Percentiles rank a stretch among this genome's conserved stretches.
These are phyloP conservation scores for Urosaurus nigricauda DNA, from an alignment of 2,797 vertebrate species.

Conservation along the genomic window DNA sequence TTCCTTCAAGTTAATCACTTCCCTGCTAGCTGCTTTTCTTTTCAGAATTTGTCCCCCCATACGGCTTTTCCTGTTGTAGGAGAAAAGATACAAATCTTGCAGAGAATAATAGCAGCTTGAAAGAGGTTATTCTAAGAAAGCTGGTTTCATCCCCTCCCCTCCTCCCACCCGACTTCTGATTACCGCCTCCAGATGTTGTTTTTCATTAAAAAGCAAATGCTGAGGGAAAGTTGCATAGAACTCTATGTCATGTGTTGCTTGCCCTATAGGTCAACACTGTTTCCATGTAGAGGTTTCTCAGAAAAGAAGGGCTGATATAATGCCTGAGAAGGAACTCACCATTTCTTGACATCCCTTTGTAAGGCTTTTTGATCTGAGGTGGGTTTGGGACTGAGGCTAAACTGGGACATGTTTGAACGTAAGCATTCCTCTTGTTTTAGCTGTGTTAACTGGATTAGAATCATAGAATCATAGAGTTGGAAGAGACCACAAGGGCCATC, in stretches of 20 bases:
- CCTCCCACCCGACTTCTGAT: background rate
- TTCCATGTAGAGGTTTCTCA: background rate
- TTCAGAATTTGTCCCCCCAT: background rate
- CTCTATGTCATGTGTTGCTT: background rate
- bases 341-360: background rate
- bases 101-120: background rate
- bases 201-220: background rate
- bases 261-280: background rate
- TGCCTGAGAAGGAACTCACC: background rate
- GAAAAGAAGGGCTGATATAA: background rate
- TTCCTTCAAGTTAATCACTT: background rate
- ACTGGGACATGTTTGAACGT: background rate
- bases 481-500: no score
- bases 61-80: background rate
- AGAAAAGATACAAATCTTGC: background rate
- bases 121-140: background rate
- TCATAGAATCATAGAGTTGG: no score
- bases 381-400: background rate
- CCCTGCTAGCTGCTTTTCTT: background rate
- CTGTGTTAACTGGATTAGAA: background rate
- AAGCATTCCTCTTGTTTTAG: background rate
- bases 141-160: background rate
- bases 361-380: background rate
- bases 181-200: background rate
- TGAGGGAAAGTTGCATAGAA: background rate